Percentiles rank a stretch among this genome's conserved stretches.
These are phyloP conservation scores for Masticophis lateralis DNA, from an alignment of 2,797 vertebrate species.

Conservation along the genomic window DNA sequence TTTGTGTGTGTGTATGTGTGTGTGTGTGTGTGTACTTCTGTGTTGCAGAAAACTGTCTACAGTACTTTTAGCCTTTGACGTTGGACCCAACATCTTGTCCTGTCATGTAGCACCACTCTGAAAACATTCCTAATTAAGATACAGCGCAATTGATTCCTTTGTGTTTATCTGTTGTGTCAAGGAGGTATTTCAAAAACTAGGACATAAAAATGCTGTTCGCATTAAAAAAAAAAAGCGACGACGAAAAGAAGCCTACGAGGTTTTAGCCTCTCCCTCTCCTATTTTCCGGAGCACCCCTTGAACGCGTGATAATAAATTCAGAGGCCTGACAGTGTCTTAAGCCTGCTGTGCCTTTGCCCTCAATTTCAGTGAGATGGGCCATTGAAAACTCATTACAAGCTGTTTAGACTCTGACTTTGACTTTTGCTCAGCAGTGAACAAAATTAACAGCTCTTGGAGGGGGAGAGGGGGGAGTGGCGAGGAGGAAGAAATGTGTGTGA, in stretches of 20 bases:
- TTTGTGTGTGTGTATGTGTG: too few relatives aligned
- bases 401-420: conserved; percentile 86
- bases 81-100: conserved; percentile 21
- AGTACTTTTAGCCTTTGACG: background rate
- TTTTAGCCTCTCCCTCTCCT: conserved; percentile 51
- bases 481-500: conserved; percentile 1
- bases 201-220: conserved; percentile 38
- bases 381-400: conserved; percentile 88
- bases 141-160: conserved; percentile 34
- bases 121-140: conserved; percentile 36
- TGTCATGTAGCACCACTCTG: background rate
- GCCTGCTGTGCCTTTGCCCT: conserved; percentile 82
- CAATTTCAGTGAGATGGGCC: conserved; percentile 85
- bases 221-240: conserved; percentile 33
- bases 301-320: conserved; percentile 77
- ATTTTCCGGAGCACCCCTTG: conserved; percentile 56
- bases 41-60: background rate
- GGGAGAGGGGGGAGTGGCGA: conserved; percentile 25
- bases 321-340: conserved; percentile 74
- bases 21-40: background rate
- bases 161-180: conserved; percentile 46
- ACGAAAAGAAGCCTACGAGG: conserved; percentile 11
- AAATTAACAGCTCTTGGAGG: conserved; percentile 84
- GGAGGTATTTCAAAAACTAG: conserved; percentile 59
- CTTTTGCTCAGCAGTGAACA: conserved; percentile 81